These are phyloP conservation scores for Luffia ferchaultella DNA, from an alignment of 2,888 invertebrate species.

Conservation along the genomic window DNA sequence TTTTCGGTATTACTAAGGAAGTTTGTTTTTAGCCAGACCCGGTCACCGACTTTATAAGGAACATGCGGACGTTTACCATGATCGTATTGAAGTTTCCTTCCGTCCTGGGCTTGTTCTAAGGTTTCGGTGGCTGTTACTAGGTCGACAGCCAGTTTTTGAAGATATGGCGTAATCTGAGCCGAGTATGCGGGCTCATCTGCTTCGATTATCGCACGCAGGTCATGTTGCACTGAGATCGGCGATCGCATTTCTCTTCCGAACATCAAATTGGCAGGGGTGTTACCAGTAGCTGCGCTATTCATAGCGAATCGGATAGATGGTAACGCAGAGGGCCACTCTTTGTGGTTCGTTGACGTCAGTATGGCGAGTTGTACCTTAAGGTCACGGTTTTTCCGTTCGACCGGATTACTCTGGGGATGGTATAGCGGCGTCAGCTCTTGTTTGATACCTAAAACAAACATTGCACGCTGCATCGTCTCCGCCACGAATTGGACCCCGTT, in stretches of 20 bases:
- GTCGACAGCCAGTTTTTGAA: constrained; percentile 3
- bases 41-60: background rate
- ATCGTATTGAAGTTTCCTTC: background rate
- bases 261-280: constrained; percentile 19
- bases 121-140: constrained; percentile 2
- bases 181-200: constrained; percentile 14
- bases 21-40: background rate
- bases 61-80: background rate
- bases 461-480: constrained; percentile 19
- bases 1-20: background rate
- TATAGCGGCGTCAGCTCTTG: constrained; percentile 19
- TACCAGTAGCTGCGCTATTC: constrained; percentile 19
- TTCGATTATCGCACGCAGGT: constrained; percentile 10
- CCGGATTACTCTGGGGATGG: constrained; percentile 22
- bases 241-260: constrained; percentile 21
- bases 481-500: constrained; percentile 24
- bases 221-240: constrained; percentile 12
- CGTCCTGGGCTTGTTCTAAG: background rate
- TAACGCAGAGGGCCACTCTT: constrained; percentile 17
- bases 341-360: constrained; percentile 15
- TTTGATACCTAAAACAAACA: constrained; percentile 13
- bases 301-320: constrained; percentile 20
- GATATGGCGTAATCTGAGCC: constrained; percentile 16
- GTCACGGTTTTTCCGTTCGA: constrained; percentile 20
- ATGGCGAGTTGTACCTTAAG: constrained; percentile 16